Evolutionary conservation across 2,113 vertebrate species (phyloP).

Genomic region (Caranx ignobilis): DNA sequence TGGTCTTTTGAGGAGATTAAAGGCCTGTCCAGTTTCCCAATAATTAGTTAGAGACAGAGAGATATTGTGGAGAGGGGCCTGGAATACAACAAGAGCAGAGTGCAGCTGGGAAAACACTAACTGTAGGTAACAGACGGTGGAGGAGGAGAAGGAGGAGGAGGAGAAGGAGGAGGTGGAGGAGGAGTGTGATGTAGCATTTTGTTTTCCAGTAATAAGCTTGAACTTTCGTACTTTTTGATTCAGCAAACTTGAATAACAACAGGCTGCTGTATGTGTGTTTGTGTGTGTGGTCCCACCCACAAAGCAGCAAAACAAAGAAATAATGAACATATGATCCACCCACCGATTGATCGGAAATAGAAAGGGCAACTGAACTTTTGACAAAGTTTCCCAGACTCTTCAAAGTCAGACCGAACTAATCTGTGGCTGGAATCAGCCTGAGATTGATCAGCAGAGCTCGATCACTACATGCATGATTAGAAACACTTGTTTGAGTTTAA

Average conservation of each 20-base stretch:
- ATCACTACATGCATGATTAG: neutral
- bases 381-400: slow-evolving; percentile 23
- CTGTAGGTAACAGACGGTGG: neutral
- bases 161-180: neutral
- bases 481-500: neutral
- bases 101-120: neutral
- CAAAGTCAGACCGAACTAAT: neutral
- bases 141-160: no score
- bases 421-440: neutral
- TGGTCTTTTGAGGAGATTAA: slow-evolving; percentile 58
- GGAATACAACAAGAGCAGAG: slow-evolving; percentile 18
- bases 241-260: neutral
- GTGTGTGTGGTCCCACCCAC: neutral
- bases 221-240: slow-evolving; percentile 1
- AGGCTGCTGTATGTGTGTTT: neutral
- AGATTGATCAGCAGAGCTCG: neutral
- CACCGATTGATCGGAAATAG: neutral
- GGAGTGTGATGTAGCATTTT: neutral
- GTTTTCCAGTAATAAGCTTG: neutral
- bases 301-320: neutral
- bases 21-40: slow-evolving; percentile 38
- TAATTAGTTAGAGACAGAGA: slow-evolving; percentile 39
- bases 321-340: neutral
- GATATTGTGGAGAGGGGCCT: slow-evolving; percentile 22
- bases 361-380: neutral